A percentile compares a stretch with the other conserved stretches of the same genome.
Evolutionary conservation across 92 coral and sea anemone species (phyloP).

Genomic region (Siderastrea siderea): DNA sequence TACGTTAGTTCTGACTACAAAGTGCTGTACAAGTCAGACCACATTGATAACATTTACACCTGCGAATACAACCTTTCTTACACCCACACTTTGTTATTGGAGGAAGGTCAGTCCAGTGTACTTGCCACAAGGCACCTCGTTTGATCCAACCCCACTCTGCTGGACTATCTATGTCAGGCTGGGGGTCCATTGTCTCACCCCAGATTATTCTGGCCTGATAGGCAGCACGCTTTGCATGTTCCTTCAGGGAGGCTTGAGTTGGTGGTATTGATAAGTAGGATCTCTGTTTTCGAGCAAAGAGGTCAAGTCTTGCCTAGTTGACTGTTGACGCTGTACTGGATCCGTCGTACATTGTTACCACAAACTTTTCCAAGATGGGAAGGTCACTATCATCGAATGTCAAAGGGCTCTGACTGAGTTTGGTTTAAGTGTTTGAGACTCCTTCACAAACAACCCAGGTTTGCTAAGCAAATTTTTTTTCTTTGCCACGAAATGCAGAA

Average conservation of each 20-base stretch:
- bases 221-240: slow-evolving; percentile 52
- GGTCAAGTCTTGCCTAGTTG: slow-evolving; percentile 55
- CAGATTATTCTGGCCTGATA: slow-evolving; percentile 63
- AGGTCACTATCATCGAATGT: slow-evolving; percentile 44
- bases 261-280: slow-evolving; percentile 57
- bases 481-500: no score
- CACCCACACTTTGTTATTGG: slow-evolving; percentile 65
- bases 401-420: slow-evolving; percentile 44
- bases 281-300: slow-evolving; percentile 59
- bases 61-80: slow-evolving; percentile 46
- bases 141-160: slow-evolving; percentile 60
- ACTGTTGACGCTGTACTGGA: slow-evolving; percentile 55
- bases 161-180: slow-evolving; percentile 45
- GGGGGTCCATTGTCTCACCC: slow-evolving; percentile 46
- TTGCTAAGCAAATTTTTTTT: slow-evolving; percentile 68
- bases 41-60: slow-evolving; percentile 54
- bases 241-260: slow-evolving; percentile 60
- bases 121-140: slow-evolving; percentile 29
- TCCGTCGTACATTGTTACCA: slow-evolving; percentile 51
- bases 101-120: slow-evolving; percentile 65
- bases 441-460: slow-evolving; percentile 51
- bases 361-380: slow-evolving; percentile 55
- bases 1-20: slow-evolving; percentile 60
- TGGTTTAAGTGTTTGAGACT: slow-evolving; percentile 31
- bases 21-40: slow-evolving; percentile 62